phyloP scores from a whole-genome alignment of 2,113 vertebrate genomes.

The Pagrus major region DNA sequence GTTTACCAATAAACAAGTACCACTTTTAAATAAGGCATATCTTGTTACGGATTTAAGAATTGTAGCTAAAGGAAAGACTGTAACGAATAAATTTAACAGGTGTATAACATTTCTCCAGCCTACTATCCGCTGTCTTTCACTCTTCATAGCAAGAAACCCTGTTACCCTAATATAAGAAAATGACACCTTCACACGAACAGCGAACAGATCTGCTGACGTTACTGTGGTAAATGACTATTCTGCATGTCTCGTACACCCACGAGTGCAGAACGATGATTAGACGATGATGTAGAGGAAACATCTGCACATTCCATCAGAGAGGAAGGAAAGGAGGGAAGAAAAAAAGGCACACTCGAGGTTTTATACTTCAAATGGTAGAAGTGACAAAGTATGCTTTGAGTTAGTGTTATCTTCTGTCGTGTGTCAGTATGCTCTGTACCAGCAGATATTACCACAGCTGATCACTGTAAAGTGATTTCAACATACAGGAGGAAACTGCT shows the following conservation, averaged over 20 bases:
- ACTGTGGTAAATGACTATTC: background rate
- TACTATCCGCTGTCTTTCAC: too few species aligned
- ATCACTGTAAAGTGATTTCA: background rate
- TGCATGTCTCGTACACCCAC: background rate
- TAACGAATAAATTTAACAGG: too few species aligned
- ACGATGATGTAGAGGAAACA: slow-evolving; percentile 9
- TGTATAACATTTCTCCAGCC: too few species aligned
- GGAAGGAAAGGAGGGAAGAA: background rate
- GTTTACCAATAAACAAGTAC: background rate
- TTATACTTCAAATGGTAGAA: background rate
- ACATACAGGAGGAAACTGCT: background rate
- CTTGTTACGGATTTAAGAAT: too few species aligned
- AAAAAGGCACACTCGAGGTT: background rate
- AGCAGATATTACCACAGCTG: background rate
- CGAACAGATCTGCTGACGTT: background rate
- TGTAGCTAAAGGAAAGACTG: too few species aligned
- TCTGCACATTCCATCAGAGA: slow-evolving; percentile 3
- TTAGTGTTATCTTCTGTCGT: background rate
- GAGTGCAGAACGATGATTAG: background rate
- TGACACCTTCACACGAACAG: background rate
- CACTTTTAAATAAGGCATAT: background rate
- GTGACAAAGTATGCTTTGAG: background rate
- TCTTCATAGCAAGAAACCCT: too few species aligned
- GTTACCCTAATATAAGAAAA: background rate
- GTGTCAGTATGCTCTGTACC: background rate